Evolutionary conservation across 2,888 invertebrate species (phyloP).

Genomic region (Drosophila atroscutellata): DNA sequence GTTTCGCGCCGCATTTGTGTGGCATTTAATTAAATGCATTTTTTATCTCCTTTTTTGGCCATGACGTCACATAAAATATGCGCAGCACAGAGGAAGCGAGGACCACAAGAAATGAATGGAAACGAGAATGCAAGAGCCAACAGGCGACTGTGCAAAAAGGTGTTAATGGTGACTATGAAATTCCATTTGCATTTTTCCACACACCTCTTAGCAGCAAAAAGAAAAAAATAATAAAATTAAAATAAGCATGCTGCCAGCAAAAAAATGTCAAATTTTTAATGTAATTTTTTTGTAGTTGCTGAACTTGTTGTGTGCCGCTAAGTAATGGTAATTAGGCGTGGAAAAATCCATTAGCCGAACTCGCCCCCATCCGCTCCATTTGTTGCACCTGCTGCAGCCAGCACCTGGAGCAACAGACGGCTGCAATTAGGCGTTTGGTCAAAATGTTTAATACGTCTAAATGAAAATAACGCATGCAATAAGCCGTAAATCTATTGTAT

Average conservation of each 20-base stretch:
- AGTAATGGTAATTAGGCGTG: conserved; percentile 80
- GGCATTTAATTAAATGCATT: conserved; percentile 79
- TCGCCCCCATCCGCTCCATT: conserved; percentile 3
- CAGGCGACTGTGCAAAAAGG: conserved; percentile 68
- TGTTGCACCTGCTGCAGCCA: conserved; percentile 16
- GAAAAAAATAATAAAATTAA: conserved; percentile 55
- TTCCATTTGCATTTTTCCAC: conserved; percentile 76
- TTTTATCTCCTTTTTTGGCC: conserved; percentile 21
- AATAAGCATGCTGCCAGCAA: conserved; percentile 38
- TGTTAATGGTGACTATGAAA: conserved; percentile 81
- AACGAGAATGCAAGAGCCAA: conserved; percentile 52
- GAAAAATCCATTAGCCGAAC: conserved; percentile 72
- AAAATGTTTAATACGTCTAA: not conserved
- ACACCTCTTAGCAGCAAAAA: conserved; percentile 35
- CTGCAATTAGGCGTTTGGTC: conserved; percentile 34
- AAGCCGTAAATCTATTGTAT: not conserved
- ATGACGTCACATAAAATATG: conserved; percentile 72
- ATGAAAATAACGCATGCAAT: not conserved
- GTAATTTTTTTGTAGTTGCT: conserved; percentile 54
- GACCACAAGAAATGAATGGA: conserved; percentile 41
- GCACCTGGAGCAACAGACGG: conserved; percentile 33
- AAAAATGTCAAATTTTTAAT: conserved; percentile 67
- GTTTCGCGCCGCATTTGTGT: conserved; percentile 74
- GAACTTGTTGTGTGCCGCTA: conserved; percentile 37
- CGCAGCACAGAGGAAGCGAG: conserved; percentile 25